Evolutionary conservation across 2,888 invertebrate genomes (phyloP), one percentile per base, ranked within the genome.

Genomic region (Galerucella pusilla): DNA sequence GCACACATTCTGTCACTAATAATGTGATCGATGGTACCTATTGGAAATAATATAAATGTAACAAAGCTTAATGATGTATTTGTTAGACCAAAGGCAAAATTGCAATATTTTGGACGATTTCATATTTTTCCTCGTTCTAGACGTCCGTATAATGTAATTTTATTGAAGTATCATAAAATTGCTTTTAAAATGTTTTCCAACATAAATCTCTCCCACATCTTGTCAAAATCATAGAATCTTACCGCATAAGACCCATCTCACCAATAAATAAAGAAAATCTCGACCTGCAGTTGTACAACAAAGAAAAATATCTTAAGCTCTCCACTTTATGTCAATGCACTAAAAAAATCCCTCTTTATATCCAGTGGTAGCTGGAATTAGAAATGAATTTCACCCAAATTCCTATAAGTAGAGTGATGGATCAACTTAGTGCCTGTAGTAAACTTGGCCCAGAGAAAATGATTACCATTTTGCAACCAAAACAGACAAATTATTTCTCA

Each of bases 261-360:
- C 35, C 35, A 42, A 42, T 42, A 70, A 65, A 74, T 70, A 66
- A 74, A 71, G 59, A 46, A 46, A 66, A 74, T 74, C 65, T 66
- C 59, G 52, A 49, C 69, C 49, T 46, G 46, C 59, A 61, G 45
- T 70, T 28, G 52, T 25, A 66, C 74, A 65, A 70, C 66, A 70
- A 74, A 70, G 70, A 74, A 74, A 66, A 69, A 74, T 69, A 69
- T 65, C 57, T 70, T 60, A 63, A 74, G 65, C 57, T 63, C 59
- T 49, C 63, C 64, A 68, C 73, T 68, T 68, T 64, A 52, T 46
- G 57, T 57, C n/a, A 61, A n/a, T 65, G 68, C 64, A 61, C 54
- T 60, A 73, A 68, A 73, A 73, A 73, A 42, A 42, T 73, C 42
- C 68, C 73, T 64, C 49, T 60, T 67, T 54, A 20, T n/a, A 52